Evolutionary conservation across 2,888 invertebrate species (phyloP), one percentile per base, ranked within the genome.

Genomic region (Brachylomia viminalis): DNA sequence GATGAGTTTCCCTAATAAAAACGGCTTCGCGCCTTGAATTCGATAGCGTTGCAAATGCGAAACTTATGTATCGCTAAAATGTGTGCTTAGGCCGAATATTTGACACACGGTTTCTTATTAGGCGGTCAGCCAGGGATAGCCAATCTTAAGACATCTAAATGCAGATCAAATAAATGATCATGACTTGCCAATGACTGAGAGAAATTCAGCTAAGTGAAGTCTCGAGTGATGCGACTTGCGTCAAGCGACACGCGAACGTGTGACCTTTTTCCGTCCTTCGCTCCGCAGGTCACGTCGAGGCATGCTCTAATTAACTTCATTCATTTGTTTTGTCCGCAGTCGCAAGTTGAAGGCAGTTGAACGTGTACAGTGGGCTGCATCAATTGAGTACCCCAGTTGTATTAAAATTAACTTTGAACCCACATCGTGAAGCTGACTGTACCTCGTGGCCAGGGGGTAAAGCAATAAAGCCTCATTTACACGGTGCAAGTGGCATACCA

Each of bases 1-100:
- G 91, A 87, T 83, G 74, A 85, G 86, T 85, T 87, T 88, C 58
- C 74, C 45, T 74, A 84, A 84, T 80, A 84, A 83, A 80, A 78
- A 79, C 79, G 75, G 78, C 65, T 47, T 65, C 67, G 33, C 71
- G 75, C 54, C 72, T 81, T 70, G 81, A 83, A 86, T 79, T 65
- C 45, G 45, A 70, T 78, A 86, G 73, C 71, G 80, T 80, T 75
- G 73, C 61, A 77, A 85, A 83, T 83, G 82, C 58, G 77, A 85
- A 77, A 69, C 77, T 59, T 85, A 65, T 83, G 77, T 85, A 47
- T 45, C 38, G 42, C 67, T 72, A 58, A 72, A 75, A 75, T 79
- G 77, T 84, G 58, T 75, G 66, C 8, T 75, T 61, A 68, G 85
- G 71, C 11, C 33, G 62, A 65, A 56, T n/a, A 54, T 67, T 67